These are phyloP conservation scores for Heliocidaris tuberculata DNA, from an alignment of 35 echinoderm and acorn worm species.

Conservation along the genomic window DNA sequence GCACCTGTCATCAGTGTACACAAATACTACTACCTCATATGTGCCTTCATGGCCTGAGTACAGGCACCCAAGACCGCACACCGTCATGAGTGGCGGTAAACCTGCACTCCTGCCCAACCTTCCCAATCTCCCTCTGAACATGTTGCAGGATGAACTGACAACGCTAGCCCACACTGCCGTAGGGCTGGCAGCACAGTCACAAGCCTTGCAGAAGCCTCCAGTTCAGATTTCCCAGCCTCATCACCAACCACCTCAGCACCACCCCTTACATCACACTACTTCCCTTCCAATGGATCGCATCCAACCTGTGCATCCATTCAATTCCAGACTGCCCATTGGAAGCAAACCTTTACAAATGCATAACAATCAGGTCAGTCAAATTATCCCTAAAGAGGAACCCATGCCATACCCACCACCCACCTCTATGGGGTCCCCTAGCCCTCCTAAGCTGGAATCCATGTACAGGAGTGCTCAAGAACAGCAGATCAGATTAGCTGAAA, in stretches of 20 bases:
- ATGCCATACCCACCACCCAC: slow-evolving; percentile 2
- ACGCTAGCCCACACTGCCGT: background rate
- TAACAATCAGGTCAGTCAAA: slow-evolving; percentile 1
- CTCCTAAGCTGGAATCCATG: slow-evolving; percentile 62
- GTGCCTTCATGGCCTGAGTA: slow-evolving; percentile 43
- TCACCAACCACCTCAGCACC: slow-evolving; percentile 39
- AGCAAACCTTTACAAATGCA: slow-evolving; percentile 30
- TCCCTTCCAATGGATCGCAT: slow-evolving; percentile 17
- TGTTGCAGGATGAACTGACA: background rate
- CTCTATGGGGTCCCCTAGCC: slow-evolving; percentile 50
- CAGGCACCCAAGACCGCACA: slow-evolving; percentile 26
- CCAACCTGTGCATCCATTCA: slow-evolving; percentile 42
- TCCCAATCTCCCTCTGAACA: background rate
- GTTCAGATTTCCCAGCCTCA: slow-evolving; percentile 3
- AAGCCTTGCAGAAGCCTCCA: slow-evolving; percentile 18
- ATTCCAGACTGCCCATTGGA: slow-evolving; percentile 10
- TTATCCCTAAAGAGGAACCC: slow-evolving; percentile 43
- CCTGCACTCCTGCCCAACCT: background rate
- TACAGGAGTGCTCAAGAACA: background rate
- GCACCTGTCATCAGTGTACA: slow-evolving; percentile 15
- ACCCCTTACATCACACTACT: slow-evolving; percentile 37
- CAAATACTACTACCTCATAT: slow-evolving; percentile 38
- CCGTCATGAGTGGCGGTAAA: slow-evolving; percentile 15
- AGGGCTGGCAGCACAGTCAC: background rate
- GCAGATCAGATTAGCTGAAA: background rate